Conservation (phyloP, 2,797 vertebrate species). For the Cuculus canorus region DNA sequence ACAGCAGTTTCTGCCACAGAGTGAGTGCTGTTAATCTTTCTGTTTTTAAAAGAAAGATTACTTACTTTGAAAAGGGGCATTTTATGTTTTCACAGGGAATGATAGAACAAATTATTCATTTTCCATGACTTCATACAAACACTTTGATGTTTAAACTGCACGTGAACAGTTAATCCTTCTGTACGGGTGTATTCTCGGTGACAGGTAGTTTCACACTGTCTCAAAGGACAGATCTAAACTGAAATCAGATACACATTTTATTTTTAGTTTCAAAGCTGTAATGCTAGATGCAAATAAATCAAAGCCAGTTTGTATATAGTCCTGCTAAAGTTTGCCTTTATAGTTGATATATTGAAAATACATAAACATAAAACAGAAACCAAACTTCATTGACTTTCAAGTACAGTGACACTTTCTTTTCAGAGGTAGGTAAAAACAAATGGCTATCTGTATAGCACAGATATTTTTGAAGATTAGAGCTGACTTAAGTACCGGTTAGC, state of each 20-base stretch:
- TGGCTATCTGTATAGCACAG: neutral
- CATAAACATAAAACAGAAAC: conserved; percentile 45
- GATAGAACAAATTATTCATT: conserved; percentile 74
- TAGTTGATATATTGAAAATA: conserved; percentile 58
- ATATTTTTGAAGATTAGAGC: conserved; percentile 30
- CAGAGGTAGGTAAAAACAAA: conserved; percentile 43
- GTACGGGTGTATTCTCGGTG: conserved; percentile 59
- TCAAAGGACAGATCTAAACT: conserved; percentile 64
- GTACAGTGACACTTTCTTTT: conserved; percentile 15
- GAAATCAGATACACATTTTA: conserved; percentile 68
- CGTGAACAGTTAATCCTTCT: conserved; percentile 75
- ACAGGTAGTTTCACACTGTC: conserved; percentile 33
- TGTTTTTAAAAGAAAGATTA: conserved; percentile 66
- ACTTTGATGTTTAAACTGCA: conserved; percentile 69
- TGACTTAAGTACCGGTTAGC: conserved; percentile 44
- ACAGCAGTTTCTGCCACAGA: conserved; percentile 13
- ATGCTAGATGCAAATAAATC: conserved; percentile 69
- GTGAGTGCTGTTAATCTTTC: conserved; percentile 45
- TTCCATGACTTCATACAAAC: conserved; percentile 69
- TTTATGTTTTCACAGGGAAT: conserved; percentile 56
- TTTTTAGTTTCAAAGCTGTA: conserved; percentile 69
- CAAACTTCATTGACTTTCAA: conserved; percentile 5
- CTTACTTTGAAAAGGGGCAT: conserved; percentile 61
- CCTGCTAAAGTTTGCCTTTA: conserved; percentile 57
- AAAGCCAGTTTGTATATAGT: conserved; percentile 49